phyloP scores from a whole-genome alignment of 1,140 invertebrate species.

The Hycleus cichorii region DNA sequence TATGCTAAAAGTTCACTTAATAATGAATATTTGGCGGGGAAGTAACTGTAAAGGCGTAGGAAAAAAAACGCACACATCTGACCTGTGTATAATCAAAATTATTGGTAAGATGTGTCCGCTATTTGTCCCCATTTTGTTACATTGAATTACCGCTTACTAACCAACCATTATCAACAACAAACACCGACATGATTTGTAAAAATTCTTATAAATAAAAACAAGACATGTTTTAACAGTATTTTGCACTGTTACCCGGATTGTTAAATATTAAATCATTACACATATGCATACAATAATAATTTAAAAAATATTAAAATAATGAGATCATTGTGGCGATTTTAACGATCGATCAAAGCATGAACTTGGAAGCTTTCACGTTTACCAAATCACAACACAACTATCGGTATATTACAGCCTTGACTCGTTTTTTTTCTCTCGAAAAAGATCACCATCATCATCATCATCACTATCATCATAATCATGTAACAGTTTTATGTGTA shows the following conservation, averaged over 20 bases:
- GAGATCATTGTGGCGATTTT: constrained; percentile 1
- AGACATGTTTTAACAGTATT: constrained; percentile 6
- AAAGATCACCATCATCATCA: not conserved
- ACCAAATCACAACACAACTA: too few species aligned
- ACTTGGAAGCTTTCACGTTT: too few species aligned
- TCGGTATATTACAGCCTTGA: constrained; percentile 1
- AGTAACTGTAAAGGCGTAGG: constrained; percentile 10
- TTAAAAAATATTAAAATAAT: not conserved
- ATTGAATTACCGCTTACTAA: constrained; percentile 4
- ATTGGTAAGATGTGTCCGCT: constrained; percentile 24
- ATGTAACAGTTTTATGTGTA: constrained; percentile 12
- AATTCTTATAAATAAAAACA: not conserved
- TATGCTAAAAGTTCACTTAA: not conserved
- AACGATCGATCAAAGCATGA: not conserved
- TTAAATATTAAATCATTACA: not conserved
- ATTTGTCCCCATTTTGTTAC: constrained; percentile 30
- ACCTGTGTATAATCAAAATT: constrained; percentile 17
- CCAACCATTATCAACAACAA: constrained; percentile 1
- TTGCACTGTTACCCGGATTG: not conserved
- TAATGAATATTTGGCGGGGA: too few species aligned
- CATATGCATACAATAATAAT: not conserved
- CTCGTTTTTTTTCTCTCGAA: constrained; percentile 4
- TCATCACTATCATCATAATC: constrained; percentile 3
- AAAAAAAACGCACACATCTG: constrained; percentile 12
- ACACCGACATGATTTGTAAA: constrained; percentile 7